Percentiles rank a stretch among this genome's conserved stretches.
Evolutionary conservation across 2,888 invertebrate genomes (phyloP).

Genomic region (Cryptus armator): DNA sequence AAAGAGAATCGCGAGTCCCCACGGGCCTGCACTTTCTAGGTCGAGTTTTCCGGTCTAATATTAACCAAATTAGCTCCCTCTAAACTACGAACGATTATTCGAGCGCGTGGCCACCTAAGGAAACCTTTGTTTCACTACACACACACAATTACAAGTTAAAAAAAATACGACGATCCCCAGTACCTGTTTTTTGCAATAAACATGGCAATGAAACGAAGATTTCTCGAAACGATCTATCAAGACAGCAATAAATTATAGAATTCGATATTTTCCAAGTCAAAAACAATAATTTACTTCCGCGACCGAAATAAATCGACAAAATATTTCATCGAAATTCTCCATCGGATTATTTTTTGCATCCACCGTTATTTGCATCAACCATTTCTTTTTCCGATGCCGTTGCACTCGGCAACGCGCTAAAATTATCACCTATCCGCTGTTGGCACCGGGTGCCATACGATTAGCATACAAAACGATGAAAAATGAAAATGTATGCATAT

Average conservation of each 20-base stretch:
- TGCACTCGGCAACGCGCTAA: no score
- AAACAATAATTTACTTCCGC: not conserved
- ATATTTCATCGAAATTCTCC: no score
- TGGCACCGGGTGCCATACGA: no score
- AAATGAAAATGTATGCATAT: no score
- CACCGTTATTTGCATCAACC: not conserved
- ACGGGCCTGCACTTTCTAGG: constrained; percentile 62
- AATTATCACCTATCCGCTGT: no score
- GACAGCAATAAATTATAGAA: not conserved
- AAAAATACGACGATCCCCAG: not conserved
- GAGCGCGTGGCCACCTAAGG: constrained; percentile 5
- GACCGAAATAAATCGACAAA: not conserved
- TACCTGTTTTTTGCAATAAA: not conserved
- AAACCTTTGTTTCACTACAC: not conserved
- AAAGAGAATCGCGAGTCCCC: constrained; percentile 39
- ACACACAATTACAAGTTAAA: not conserved
- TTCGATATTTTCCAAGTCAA: not conserved
- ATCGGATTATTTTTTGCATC: no score
- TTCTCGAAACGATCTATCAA: not conserved
- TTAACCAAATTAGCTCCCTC: constrained; percentile 63
- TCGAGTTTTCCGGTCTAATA: constrained; percentile 63
- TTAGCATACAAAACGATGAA: no score
- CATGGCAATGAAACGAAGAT: not conserved
- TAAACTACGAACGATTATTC: constrained; percentile 24
- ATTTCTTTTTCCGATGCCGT: not conserved